Evolutionary conservation across 2,113 vertebrate genomes (phyloP).

Genomic region (Romanogobio albipinnatus): DNA sequence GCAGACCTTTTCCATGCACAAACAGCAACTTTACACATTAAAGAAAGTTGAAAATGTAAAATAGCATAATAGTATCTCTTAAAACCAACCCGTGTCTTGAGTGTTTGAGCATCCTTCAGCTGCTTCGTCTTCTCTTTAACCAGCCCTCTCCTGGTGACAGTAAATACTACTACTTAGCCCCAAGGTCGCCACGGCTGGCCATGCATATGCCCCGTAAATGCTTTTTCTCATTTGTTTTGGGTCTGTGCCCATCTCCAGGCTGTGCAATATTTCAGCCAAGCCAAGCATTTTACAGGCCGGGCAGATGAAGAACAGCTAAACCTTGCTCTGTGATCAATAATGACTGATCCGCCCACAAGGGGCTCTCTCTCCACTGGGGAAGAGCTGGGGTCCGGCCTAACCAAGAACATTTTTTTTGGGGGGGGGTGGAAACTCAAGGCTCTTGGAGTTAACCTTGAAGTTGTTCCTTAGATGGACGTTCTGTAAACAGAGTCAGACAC

Average conservation of each 20-base stretch:
- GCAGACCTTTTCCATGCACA: no score
- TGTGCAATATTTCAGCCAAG: slow-evolving; percentile 65
- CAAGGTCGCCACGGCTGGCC: slow-evolving; percentile 40
- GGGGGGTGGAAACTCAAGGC: background rate
- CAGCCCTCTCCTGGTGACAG: slow-evolving; percentile 26
- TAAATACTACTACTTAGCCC: slow-evolving; percentile 46
- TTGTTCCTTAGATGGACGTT: background rate
- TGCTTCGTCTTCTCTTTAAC: background rate
- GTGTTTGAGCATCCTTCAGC: background rate
- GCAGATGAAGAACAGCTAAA: slow-evolving; percentile 37
- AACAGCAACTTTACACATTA: no score
- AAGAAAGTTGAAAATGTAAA: no score
- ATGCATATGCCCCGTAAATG: slow-evolving; percentile 44
- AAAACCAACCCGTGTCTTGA: background rate
- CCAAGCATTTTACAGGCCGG: slow-evolving; percentile 61
- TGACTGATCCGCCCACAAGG: slow-evolving; percentile 55
- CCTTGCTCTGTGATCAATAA: slow-evolving; percentile 54
- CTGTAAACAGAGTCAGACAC: background rate
- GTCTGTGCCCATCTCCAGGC: slow-evolving; percentile 60
- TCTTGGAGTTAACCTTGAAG: slow-evolving; percentile 4
- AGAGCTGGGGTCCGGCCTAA: background rate
- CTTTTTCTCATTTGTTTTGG: slow-evolving; percentile 63
- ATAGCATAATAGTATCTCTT: no score
- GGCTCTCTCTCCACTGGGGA: background rate
- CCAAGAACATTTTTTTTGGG: background rate